A percentile compares a stretch with the other conserved stretches of the same genome.
These are phyloP conservation scores for Chionomys nivalis DNA, from an alignment of 2,113 vertebrate species.

Conservation along the genomic window DNA sequence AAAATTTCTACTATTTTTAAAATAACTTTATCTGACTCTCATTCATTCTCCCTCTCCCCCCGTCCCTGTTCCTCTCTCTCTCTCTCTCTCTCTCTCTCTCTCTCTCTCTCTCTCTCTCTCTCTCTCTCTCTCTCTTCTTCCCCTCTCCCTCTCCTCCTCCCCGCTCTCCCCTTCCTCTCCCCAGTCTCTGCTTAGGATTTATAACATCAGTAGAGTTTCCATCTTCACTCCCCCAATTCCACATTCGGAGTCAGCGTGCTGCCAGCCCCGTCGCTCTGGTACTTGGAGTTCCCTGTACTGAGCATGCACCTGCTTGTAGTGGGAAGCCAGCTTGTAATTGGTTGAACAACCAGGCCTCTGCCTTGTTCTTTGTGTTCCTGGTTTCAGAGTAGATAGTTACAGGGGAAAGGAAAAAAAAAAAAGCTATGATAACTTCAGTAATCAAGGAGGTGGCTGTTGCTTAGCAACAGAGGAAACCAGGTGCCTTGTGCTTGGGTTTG, in stretches of 20 bases:
- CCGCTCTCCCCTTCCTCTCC: background rate
- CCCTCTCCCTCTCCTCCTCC: background rate
- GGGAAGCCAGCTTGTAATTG: slow-evolving; percentile 6
- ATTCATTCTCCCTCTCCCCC: background rate
- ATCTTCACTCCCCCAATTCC: background rate
- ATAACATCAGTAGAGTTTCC: slow-evolving; percentile 11
- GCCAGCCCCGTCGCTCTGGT: background rate
- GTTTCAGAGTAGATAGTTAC: slow-evolving; percentile 45
- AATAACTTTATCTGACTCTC: background rate
- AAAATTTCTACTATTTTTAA: slow-evolving; percentile 9
- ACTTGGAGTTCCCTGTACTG: background rate
- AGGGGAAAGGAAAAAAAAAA: background rate
- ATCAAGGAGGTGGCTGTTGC: slow-evolving; percentile 72
- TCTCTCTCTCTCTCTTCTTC: too few species aligned
- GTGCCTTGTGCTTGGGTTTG: slow-evolving; percentile 62
- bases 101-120: too few species aligned
- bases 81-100: background rate
- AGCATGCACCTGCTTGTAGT: background rate
- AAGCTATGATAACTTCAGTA: slow-evolving; percentile 36
- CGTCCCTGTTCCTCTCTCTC: background rate
- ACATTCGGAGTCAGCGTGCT: background rate
- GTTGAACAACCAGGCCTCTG: background rate
- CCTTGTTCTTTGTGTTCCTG: background rate
- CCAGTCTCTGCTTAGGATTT: background rate
- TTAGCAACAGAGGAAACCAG: slow-evolving; percentile 66